A percentile compares a stretch with the other conserved stretches of the same genome.
Conservation (phyloP, 2,888 invertebrate genomes). For the Smittia aterrima region DNA sequence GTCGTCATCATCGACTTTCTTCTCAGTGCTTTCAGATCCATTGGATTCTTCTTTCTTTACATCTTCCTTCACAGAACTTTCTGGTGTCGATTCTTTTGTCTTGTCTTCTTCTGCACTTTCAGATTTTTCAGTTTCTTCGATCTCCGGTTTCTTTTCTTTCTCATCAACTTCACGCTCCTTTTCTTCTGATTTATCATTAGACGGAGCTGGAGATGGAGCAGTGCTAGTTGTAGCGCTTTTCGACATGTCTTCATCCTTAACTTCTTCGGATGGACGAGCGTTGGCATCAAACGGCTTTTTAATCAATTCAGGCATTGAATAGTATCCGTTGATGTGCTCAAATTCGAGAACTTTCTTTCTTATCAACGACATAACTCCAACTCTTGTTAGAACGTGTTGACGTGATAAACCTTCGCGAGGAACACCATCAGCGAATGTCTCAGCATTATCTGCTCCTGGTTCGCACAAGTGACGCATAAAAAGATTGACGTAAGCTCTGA, state of each 20-base stretch:
- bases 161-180: constrained; percentile 49
- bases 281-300: constrained; percentile 76
- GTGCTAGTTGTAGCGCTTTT: constrained; percentile 62
- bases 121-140: constrained; percentile 49
- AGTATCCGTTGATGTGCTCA: constrained; percentile 95
- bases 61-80: constrained; percentile 45
- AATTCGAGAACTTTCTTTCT: constrained; percentile 99
- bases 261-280: constrained; percentile 48
- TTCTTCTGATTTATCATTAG: constrained; percentile 49
- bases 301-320: constrained; percentile 95
- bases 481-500: constrained; percentile 96
- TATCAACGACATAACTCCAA: constrained; percentile 99
- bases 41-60: constrained; percentile 45
- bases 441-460: constrained; percentile 96
- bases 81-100: constrained; percentile 47
- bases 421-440: constrained; percentile 97
- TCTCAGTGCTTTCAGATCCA: constrained; percentile 47
- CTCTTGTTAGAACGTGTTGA: constrained; percentile 95
- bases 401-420: constrained; percentile 95
- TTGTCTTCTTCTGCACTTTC: constrained; percentile 53
- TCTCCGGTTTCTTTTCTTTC: constrained; percentile 49
- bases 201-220: constrained; percentile 71
- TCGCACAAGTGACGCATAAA: constrained; percentile 99
- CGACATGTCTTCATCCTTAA: constrained; percentile 49
- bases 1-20: constrained; percentile 56